phyloP scores from a whole-genome alignment of 2,888 invertebrate genomes.

The Orchesellides sinensis region DNA sequence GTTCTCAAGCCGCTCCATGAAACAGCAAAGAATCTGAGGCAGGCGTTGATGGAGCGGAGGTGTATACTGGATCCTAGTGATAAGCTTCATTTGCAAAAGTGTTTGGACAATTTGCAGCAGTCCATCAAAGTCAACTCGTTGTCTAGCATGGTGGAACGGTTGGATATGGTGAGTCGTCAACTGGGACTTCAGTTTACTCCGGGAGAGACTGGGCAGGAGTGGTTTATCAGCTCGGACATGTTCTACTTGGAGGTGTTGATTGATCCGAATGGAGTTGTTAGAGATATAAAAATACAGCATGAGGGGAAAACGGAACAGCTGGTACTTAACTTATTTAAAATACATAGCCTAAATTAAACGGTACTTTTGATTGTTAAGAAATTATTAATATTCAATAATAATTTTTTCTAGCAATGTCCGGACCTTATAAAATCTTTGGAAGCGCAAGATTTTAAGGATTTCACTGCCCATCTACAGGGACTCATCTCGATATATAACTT shows the following conservation, averaged over 20 bases:
- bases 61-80: constrained; percentile 92
- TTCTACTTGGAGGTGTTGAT: constrained; percentile 95
- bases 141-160: constrained; percentile 93
- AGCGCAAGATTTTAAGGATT: constrained; percentile 92
- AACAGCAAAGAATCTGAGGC: constrained; percentile 91
- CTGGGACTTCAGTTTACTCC: constrained; percentile 93
- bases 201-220: constrained; percentile 87
- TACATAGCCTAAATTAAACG: too few relatives aligned
- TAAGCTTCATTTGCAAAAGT: constrained; percentile 90
- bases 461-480: constrained; percentile 93
- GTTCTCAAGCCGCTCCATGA: constrained; percentile 90
- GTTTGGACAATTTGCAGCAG: constrained; percentile 93
- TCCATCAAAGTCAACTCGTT: constrained; percentile 95
- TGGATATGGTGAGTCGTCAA: constrained; percentile 94
- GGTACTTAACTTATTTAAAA: constrained; percentile 75
- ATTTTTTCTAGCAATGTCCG: constrained; percentile 85
- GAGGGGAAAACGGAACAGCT: constrained; percentile 86
- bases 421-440: constrained; percentile 91
- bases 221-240: constrained; percentile 97
- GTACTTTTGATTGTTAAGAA: too few relatives aligned
- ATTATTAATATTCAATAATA: constrained; percentile 2
- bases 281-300: constrained; percentile 94
- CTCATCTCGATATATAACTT: constrained; percentile 94
- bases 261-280: constrained; percentile 88
- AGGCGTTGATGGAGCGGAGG: constrained; percentile 92